A percentile compares a stretch with the other conserved stretches of the same genome.
phyloP scores from a whole-genome alignment of 1,140 invertebrate genomes.

The Drosophila nebulosa region DNA sequence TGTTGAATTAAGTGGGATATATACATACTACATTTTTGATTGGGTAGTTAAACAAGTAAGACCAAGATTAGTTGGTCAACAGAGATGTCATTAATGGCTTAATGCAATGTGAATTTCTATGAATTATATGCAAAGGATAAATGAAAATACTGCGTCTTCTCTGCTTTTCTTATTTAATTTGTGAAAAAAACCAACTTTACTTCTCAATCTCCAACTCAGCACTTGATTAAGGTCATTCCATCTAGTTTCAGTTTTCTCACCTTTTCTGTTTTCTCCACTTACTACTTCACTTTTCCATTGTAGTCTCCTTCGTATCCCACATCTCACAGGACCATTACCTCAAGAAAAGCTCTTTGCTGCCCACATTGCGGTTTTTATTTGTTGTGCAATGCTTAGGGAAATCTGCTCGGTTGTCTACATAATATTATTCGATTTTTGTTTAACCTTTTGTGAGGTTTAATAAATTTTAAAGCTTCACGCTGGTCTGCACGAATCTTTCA shows the following conservation, averaged over 20 bases:
- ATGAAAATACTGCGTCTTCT: too few relatives aligned
- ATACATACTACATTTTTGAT: conserved; percentile 2
- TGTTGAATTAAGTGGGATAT: conserved; percentile 1
- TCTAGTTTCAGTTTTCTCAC: too few relatives aligned
- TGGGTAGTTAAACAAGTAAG: not conserved
- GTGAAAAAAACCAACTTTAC: too few relatives aligned
- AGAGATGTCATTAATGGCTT: not conserved
- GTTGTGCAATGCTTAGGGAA: conserved; percentile 18
- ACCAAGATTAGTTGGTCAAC: not conserved
- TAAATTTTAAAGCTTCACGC: conserved; percentile 31
- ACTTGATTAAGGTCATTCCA: too few relatives aligned
- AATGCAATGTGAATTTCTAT: not conserved
- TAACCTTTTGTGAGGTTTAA: conserved; percentile 39
- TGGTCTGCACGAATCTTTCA: not conserved
- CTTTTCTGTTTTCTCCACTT: too few relatives aligned
- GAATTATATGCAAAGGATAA: not conserved
- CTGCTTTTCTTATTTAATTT: not conserved
- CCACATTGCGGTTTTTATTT: conserved; percentile 8
- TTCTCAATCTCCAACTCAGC: too few relatives aligned
- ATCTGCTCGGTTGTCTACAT: conserved; percentile 6
- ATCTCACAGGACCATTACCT: conserved; percentile 3
- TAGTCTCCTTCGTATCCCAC: too few relatives aligned
- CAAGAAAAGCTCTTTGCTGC: conserved; percentile 4
- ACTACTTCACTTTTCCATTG: not conserved
- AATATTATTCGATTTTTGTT: conserved; percentile 49